Percentiles rank a stretch among this genome's conserved stretches.
These are phyloP conservation scores for Acanthurus leucopareius DNA, from an alignment of 2,797 vertebrate species.

Conservation along the genomic window DNA sequence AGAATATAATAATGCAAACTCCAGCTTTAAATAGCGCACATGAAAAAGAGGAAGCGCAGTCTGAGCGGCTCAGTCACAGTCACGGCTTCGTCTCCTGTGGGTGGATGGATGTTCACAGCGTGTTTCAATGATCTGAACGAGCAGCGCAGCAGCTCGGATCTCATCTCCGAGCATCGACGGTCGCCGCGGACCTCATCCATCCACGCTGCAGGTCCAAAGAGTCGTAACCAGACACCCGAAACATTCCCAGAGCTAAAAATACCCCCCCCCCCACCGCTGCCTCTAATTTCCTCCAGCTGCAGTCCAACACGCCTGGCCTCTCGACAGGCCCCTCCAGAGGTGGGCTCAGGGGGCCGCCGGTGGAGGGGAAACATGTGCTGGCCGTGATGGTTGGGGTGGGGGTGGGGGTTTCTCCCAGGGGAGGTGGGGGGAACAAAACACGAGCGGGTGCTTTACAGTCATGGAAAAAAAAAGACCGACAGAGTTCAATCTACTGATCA, in stretches of 20 bases:
- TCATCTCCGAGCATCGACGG: slow-evolving; percentile 49
- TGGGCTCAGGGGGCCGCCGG: slow-evolving; percentile 45
- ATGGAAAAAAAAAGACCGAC: slow-evolving; percentile 62
- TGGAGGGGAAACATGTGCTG: slow-evolving; percentile 36
- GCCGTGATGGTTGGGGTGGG: slow-evolving; percentile 1
- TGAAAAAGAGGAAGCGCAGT: neutral
- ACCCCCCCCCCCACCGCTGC: slow-evolving; percentile 56
- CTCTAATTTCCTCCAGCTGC: slow-evolving; percentile 84
- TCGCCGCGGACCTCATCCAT: slow-evolving; percentile 64
- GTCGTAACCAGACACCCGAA: slow-evolving; percentile 72
- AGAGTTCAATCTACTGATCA: slow-evolving; percentile 67
- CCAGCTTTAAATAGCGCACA: neutral
- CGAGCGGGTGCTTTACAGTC: slow-evolving; percentile 50
- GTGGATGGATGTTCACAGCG: neutral
- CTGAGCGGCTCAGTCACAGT: neutral
- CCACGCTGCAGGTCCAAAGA: slow-evolving; percentile 52
- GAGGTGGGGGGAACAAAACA: slow-evolving; percentile 51
- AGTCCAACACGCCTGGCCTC: slow-evolving; percentile 44
- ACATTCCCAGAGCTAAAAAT: slow-evolving; percentile 81
- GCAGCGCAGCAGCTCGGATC: slow-evolving; percentile 42
- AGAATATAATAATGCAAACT: neutral
- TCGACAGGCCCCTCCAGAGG: slow-evolving; percentile 63
- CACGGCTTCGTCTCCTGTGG: neutral
- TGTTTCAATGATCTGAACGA: slow-evolving; percentile 33
- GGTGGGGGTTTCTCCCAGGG: neutral